Percentiles rank a stretch among this genome's conserved stretches.
Evolutionary conservation across 2,888 invertebrate species (phyloP).

Genomic region (Chymomyza fuscimana): DNA sequence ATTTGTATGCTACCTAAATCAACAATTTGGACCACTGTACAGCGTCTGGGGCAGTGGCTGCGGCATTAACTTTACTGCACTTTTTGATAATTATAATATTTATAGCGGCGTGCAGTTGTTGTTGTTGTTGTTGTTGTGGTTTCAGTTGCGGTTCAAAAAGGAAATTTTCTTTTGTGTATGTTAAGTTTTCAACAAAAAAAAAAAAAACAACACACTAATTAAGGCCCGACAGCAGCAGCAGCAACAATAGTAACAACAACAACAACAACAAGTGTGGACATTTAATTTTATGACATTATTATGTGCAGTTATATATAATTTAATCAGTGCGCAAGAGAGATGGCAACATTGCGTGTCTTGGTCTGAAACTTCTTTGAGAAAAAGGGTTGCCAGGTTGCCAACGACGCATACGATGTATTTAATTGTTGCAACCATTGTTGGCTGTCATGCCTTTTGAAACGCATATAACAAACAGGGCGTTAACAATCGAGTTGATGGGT

Average conservation of each 20-base stretch:
- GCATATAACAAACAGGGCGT: no score
- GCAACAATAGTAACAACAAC: conserved; percentile 22
- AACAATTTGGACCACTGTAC: not conserved
- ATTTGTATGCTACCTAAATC: no score
- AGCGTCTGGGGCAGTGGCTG: conserved; percentile 5
- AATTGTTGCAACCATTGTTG: conserved; percentile 3
- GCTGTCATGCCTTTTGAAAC: no score
- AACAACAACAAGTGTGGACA: conserved; percentile 62
- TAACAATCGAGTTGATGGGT: no score
- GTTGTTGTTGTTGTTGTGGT: conserved; percentile 14
- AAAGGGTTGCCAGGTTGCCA: conserved; percentile 45
- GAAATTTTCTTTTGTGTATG: conserved; percentile 45
- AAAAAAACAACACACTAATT: conserved; percentile 65
- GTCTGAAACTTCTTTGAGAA: not conserved
- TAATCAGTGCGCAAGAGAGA: conserved; percentile 1
- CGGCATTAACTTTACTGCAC: conserved; percentile 19
- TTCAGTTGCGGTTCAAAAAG: conserved; percentile 28
- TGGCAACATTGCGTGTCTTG: conserved; percentile 45
- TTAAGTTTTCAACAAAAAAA: conserved; percentile 39
- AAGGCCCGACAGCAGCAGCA: conserved; percentile 48
- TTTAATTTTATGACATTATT: conserved; percentile 74
- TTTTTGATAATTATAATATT: conserved; percentile 75
- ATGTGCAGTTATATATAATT: conserved; percentile 57
- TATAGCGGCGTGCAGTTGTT: conserved; percentile 53
- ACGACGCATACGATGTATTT: conserved; percentile 30